Evolutionary conservation across 2,113 vertebrate species (phyloP).

Genomic region (Gymnogyps californianus): DNA sequence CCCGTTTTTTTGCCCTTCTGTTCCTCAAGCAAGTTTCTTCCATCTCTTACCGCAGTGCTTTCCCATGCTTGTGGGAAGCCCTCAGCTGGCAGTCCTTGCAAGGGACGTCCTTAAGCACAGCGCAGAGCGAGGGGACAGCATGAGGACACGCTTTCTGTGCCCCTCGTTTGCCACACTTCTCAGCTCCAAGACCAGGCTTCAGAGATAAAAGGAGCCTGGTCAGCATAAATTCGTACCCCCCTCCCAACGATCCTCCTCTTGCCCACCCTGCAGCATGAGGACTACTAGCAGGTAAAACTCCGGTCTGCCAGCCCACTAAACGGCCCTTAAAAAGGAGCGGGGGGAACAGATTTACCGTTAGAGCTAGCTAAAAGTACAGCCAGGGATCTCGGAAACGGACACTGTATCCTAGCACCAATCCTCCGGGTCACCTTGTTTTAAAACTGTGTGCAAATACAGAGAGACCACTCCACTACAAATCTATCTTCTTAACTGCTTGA

Average conservation of each 20-base stretch:
- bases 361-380: not conserved
- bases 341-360: not conserved
- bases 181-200: not conserved
- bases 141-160: too few relatives aligned
- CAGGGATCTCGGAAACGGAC: not conserved
- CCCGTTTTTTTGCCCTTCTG: not conserved
- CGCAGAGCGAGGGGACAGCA: not conserved
- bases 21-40: not conserved
- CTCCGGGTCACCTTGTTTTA: not conserved
- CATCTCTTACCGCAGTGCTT: accelerated
- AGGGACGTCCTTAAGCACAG: accelerated
- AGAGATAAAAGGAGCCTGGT: not conserved
- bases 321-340: not conserved
- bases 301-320: not conserved
- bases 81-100: not conserved
- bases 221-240: too few relatives aligned
- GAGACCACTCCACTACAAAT: not conserved
- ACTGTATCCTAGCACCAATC: not conserved
- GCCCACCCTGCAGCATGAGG: not conserved
- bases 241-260: not conserved
- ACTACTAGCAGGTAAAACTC: not conserved
- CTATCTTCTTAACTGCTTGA: not conserved
- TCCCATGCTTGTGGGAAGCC: accelerated
- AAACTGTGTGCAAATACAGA: not conserved
- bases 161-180: not conserved